phyloP scores from a whole-genome alignment of 2,113 vertebrate species.

The Pomatorhinus ruficollis region DNA sequence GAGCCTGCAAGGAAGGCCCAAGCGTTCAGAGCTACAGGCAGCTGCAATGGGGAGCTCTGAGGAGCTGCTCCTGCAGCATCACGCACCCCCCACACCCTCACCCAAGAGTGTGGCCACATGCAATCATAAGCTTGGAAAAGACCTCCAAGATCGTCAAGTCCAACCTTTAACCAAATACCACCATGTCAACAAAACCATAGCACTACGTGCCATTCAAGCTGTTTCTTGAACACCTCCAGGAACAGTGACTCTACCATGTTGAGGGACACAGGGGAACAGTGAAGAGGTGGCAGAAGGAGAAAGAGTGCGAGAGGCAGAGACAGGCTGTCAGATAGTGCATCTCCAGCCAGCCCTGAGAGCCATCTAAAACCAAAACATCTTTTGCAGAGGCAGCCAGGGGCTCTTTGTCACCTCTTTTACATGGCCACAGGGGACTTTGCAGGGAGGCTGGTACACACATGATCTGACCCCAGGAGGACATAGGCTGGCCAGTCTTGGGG shows the following conservation, averaged over 20 bases:
- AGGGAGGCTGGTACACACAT: fast-evolving
- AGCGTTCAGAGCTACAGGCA: not conserved
- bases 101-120: not conserved
- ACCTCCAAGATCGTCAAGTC: not conserved
- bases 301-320: not conserved
- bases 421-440: not conserved
- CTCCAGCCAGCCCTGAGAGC: not conserved
- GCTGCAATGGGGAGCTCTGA: not conserved
- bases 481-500: fast-evolving
- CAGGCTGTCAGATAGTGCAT: not conserved
- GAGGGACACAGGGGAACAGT: fast-evolving
- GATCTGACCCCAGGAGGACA: not conserved
- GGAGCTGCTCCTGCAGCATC: not conserved
- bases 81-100: fast-evolving
- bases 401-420: not conserved
- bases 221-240: not conserved
- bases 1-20: slow-evolving; percentile 50
- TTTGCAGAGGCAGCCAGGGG: not conserved
- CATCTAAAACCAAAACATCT: not conserved
- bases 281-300: not conserved
- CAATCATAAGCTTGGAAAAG: not conserved
- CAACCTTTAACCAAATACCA: not conserved
- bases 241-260: not conserved
- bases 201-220: not conserved
- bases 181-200: not conserved